These are phyloP conservation scores for Cheirogaleus major DNA, from an alignment of 2,797 vertebrate species.

Conservation along the genomic window DNA sequence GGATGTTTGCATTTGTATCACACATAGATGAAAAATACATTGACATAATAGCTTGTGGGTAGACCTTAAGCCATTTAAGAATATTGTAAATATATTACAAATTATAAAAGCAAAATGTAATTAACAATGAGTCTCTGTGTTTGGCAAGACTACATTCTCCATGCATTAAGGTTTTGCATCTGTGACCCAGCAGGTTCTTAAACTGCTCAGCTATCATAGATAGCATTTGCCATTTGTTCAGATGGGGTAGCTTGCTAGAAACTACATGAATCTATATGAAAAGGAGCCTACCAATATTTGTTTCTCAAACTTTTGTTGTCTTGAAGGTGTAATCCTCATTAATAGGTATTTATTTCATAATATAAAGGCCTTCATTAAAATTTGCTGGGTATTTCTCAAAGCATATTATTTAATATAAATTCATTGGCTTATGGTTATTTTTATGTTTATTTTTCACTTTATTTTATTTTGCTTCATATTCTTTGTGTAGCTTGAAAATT, in stretches of 20 bases:
- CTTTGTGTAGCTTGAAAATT: background rate
- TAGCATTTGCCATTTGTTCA: constrained; percentile 45
- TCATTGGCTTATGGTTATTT: background rate
- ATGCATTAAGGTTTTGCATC: constrained; percentile 54
- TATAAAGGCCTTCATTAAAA: background rate
- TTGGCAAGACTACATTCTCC: constrained; percentile 43
- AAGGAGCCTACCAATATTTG: background rate
- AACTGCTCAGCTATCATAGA: constrained; percentile 30
- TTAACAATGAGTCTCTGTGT: constrained; percentile 40
- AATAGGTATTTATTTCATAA: background rate
- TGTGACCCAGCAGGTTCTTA: constrained; percentile 43
- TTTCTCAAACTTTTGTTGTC: background rate
- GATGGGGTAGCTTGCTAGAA: constrained; percentile 52
- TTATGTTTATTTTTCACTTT: background rate
- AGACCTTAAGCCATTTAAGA: constrained; percentile 22
- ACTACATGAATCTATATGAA: constrained; percentile 14
- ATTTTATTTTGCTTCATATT: background rate
- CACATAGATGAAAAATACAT: background rate
- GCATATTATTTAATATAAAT: background rate
- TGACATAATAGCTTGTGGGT: background rate
- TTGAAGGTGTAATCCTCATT: background rate
- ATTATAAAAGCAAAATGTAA: constrained; percentile 44
- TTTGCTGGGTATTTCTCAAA: background rate
- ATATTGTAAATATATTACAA: background rate
- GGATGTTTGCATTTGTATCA: background rate